These are phyloP conservation scores for Cepaea hortensis DNA, from an alignment of 2,888 invertebrate species.

Conservation along the genomic window DNA sequence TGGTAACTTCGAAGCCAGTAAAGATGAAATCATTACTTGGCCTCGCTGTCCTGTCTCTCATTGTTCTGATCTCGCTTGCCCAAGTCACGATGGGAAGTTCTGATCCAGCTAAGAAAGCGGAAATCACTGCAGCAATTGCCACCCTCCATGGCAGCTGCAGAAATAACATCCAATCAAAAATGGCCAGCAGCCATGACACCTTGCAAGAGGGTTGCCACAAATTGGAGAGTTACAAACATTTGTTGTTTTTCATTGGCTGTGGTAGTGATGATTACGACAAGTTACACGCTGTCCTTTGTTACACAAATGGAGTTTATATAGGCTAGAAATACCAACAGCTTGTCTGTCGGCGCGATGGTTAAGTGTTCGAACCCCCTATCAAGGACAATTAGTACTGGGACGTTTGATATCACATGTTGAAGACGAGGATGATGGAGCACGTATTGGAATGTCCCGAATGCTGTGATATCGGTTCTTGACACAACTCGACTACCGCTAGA, in stretches of 20 bases:
- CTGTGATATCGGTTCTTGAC: too few species aligned
- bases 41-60: neutral
- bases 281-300: constrained; percentile 12
- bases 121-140: neutral
- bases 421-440: too few species aligned
- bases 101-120: neutral
- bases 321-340: too few species aligned
- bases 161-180: neutral
- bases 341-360: too few species aligned
- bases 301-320: neutral
- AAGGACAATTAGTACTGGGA: too few species aligned
- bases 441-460: too few species aligned
- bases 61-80: neutral
- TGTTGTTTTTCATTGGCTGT: neutral
- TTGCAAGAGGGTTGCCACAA: neutral
- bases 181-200: neutral
- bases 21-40: neutral
- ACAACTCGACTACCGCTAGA: too few species aligned
- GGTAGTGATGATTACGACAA: constrained; percentile 1
- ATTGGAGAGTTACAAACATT: neutral
- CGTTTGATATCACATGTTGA: too few species aligned
- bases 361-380: too few species aligned
- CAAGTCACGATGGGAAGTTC: neutral
- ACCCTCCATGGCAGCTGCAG: neutral
- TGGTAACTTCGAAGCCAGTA: too few species aligned